Evolutionary conservation across 2,113 vertebrate genomes (phyloP).

Genomic region (Grantiella picta): DNA sequence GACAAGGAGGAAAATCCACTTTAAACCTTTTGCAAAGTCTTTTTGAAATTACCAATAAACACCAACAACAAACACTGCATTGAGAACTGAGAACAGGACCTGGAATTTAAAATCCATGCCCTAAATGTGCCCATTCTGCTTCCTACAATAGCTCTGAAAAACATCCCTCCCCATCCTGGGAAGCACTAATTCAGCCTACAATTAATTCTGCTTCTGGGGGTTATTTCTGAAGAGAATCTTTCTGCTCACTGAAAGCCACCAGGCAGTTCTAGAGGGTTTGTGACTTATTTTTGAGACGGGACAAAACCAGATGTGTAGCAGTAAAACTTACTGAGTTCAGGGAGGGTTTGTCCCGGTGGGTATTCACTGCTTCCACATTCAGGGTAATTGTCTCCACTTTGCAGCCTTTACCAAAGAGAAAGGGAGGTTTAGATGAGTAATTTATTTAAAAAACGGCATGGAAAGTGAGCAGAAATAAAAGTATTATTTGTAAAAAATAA

Average conservation of each 20-base stretch:
- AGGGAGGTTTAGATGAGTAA: not conserved
- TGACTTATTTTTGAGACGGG: not conserved
- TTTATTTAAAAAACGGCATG: not conserved
- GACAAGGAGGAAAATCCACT: not conserved
- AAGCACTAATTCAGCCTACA: not conserved
- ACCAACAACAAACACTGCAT: not conserved
- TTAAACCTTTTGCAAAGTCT: not conserved
- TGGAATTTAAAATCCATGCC: not conserved
- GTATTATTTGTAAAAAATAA: rapidly evolving
- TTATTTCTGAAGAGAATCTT: not conserved
- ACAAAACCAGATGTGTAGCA: not conserved
- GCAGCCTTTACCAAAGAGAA: slow-evolving; percentile 77
- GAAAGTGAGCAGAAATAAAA: not conserved
- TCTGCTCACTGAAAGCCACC: not conserved
- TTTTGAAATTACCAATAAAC: rapidly evolving
- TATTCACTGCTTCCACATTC: slow-evolving; percentile 93
- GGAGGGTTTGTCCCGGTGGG: slow-evolving; percentile 88
- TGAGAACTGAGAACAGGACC: rapidly evolving
- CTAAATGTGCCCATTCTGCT: not conserved
- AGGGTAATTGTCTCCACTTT: slow-evolving; percentile 91
- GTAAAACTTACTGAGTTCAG: slow-evolving; percentile 75
- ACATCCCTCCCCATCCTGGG: rapidly evolving
- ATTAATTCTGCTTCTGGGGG: not conserved
- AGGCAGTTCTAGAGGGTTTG: not conserved
- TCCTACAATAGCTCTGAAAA: not conserved